Evolutionary conservation across 2,113 vertebrate species (phyloP).

Genomic region (Probosciger aterrimus): DNA sequence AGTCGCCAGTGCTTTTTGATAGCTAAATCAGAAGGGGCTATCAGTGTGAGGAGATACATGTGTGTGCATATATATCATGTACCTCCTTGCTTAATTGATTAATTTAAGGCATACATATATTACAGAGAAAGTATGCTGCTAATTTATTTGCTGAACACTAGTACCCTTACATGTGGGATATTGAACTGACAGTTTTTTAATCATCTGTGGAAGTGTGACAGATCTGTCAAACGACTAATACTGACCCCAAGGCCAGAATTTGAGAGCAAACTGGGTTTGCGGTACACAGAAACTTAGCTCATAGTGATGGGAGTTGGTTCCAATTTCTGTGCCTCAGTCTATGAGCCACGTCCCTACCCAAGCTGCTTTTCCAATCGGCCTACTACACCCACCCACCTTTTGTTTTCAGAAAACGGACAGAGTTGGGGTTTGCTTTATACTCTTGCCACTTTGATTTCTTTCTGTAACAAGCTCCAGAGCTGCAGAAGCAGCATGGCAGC

Average conservation of each 20-base stretch:
- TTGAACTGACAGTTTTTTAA: neutral
- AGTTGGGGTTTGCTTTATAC: neutral
- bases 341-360: neutral
- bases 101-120: neutral
- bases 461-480: neutral
- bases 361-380: neutral
- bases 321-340: neutral
- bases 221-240: neutral
- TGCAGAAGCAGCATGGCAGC: neutral
- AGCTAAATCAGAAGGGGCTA: neutral
- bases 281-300: neutral
- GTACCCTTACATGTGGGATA: neutral
- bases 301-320: neutral
- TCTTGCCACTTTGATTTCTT: neutral
- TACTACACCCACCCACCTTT: neutral
- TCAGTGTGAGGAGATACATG: neutral
- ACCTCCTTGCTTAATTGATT: neutral
- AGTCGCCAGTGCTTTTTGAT: neutral
- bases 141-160: neutral
- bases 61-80: neutral
- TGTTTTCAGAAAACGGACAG: neutral
- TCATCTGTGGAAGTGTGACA: neutral
- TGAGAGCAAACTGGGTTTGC: neutral
- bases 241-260: neutral
- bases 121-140: neutral